Evolutionary conservation across 1,140 invertebrate genomes (phyloP), one percentile per base, ranked within the genome.

Genomic region (Drosophila kanapiae): DNA sequence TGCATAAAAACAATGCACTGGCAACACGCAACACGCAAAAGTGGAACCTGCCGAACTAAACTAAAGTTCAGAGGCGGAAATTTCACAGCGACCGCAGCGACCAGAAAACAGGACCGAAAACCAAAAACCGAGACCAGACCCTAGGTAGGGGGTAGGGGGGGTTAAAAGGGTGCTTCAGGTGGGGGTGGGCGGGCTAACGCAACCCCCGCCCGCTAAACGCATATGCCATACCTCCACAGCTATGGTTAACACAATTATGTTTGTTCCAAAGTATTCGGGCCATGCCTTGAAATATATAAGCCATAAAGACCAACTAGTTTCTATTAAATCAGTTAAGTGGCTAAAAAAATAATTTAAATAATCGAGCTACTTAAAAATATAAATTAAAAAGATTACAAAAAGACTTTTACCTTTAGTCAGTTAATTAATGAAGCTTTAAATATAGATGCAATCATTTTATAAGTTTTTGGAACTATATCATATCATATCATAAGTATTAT

Each of bases 81-180:
- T 77, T 77, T 78, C 27, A 67, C 48, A 68, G 75, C 63, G 75
- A 78, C 75, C 75, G 56, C 75, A 78, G 63, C 63, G 75, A 77
- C 75, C 75, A 77, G 51, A 86, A 78, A 84, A 84, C 62, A 49
- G 45, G 57, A 78, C 63, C 67, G 48, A 78, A 70, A 47, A 57
- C 54, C 67, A 57, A 63, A 68, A 49, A 58, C 42, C 56, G 43
- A 27, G 61, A 53, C 60, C 45, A 40, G 7, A 42, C 13, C 38
- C 16, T 35, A 40, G 40, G 59, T 1, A 8, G 23, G 16, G 6
- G 29, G 9, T 23, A 6, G 43, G 8, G 31, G 33, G 16, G 27
- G 7, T n/a, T 35, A 10, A 38, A 14, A n/a, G 38, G 16, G 7
- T 54, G 33, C 51, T 38, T 38, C 33, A 54, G 51, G 53, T 56